Conservation (phyloP, 2,113 vertebrate genomes). For the Microcebus tavaratra region DNA sequence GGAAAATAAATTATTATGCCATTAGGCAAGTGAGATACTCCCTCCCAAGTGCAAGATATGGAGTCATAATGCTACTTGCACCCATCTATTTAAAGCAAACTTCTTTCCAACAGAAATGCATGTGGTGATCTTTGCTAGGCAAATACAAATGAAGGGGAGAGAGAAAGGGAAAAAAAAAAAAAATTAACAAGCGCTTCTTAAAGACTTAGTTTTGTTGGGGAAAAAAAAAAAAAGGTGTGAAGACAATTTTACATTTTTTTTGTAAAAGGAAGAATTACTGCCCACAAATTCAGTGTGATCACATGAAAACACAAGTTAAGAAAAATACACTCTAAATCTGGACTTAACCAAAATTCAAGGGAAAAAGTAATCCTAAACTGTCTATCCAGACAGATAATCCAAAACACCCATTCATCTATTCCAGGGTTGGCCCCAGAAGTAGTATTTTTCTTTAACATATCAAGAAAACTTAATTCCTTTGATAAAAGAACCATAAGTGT, state of each 20-base stretch:
- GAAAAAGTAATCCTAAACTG: neutral
- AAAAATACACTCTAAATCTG: conserved; percentile 1
- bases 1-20: conserved; percentile 67
- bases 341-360: neutral
- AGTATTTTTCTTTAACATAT: conserved; percentile 29
- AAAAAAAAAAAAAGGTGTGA: neutral
- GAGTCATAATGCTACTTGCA: neutral
- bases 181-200: neutral
- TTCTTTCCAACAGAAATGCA: conserved; percentile 53
- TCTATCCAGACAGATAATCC: neutral
- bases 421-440: neutral
- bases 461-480: conserved; percentile 55
- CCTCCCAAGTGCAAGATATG: neutral
- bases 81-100: conserved; percentile 40
- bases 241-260: neutral
- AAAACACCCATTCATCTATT: neutral
- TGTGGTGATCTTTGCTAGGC: neutral
- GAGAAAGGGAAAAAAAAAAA: neutral
- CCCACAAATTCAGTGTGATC: neutral
- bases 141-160: neutral
- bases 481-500: neutral
- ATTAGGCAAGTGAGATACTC: neutral
- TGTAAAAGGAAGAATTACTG: neutral
- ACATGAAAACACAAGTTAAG: neutral
- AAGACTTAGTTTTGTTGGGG: neutral